phyloP scores from a whole-genome alignment of 2,113 vertebrate genomes.

The Paramisgurnus dabryanus region DNA sequence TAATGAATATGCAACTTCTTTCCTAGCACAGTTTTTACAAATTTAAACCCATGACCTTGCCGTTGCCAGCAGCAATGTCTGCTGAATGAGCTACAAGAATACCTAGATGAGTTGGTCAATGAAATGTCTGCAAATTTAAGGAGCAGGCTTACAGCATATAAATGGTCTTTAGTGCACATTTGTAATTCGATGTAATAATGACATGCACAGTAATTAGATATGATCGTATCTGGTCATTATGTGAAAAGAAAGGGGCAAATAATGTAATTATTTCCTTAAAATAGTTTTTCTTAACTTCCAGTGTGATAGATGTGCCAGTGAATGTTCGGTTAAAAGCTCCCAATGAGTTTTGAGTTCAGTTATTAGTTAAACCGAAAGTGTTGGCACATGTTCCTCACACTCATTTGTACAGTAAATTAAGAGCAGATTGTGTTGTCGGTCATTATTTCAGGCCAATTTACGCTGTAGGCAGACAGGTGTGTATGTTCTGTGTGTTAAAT shows the following conservation, averaged over 20 bases:
- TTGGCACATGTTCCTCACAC: background rate
- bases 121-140: no score
- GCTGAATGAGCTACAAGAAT: no score
- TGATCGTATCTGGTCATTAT: background rate
- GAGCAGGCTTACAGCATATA: no score
- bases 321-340: slow-evolving; percentile 17
- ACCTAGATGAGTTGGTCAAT: no score
- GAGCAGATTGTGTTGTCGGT: slow-evolving; percentile 2
- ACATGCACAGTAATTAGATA: slow-evolving; percentile 1
- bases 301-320: slow-evolving; percentile 9
- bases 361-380: slow-evolving; percentile 9
- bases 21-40: background rate
- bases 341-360: slow-evolving; percentile 10
- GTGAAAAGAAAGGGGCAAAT: background rate
- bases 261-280: background rate
- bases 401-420: slow-evolving; percentile 31
- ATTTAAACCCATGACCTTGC: no score
- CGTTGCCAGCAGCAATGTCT: no score
- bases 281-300: background rate
- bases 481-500: slow-evolving; percentile 20
- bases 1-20: slow-evolving; percentile 52
- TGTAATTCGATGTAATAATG: background rate
- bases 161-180: no score
- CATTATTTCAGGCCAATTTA: slow-evolving; percentile 15
- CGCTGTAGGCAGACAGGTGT: slow-evolving; percentile 49